Conservation (phyloP, 2,113 vertebrate genomes). For the Phalacrocorax brasilianus region DNA sequence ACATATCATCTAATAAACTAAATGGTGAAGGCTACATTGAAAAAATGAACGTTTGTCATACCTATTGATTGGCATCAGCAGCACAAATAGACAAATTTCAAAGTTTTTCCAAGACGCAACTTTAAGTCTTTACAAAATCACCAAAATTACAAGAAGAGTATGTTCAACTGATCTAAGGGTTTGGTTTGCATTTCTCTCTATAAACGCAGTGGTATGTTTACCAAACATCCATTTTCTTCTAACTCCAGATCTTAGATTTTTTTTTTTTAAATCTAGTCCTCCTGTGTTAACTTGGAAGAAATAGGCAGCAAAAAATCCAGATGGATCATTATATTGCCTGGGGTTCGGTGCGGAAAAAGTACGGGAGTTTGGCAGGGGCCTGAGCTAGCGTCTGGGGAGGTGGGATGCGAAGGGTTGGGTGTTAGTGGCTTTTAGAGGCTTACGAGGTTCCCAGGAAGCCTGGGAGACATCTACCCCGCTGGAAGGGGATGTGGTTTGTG, state of each 20-base stretch:
- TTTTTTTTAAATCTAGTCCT: neutral
- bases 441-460: neutral
- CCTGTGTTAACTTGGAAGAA: neutral
- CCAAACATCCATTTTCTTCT: constrained; percentile 55
- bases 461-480: neutral
- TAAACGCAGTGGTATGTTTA: constrained; percentile 68
- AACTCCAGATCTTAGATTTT: neutral
- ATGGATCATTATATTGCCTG: neutral
- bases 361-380: neutral
- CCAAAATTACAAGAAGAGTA: constrained; percentile 1
- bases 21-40: neutral
- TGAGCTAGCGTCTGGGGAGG: neutral
- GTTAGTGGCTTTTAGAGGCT: neutral
- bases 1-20: neutral
- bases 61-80: neutral
- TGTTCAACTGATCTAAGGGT: constrained; percentile 55
- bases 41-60: neutral
- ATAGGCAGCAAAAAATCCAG: neutral
- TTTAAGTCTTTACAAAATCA: neutral
- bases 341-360: neutral
- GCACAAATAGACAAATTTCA: constrained; percentile 34
- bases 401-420: neutral
- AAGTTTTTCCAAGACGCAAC: constrained; percentile 28
- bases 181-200: constrained; percentile 67
- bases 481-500: neutral